These are phyloP conservation scores for Zaprionus lachaisei DNA, from an alignment of 1,140 invertebrate species.

Conservation along the genomic window DNA sequence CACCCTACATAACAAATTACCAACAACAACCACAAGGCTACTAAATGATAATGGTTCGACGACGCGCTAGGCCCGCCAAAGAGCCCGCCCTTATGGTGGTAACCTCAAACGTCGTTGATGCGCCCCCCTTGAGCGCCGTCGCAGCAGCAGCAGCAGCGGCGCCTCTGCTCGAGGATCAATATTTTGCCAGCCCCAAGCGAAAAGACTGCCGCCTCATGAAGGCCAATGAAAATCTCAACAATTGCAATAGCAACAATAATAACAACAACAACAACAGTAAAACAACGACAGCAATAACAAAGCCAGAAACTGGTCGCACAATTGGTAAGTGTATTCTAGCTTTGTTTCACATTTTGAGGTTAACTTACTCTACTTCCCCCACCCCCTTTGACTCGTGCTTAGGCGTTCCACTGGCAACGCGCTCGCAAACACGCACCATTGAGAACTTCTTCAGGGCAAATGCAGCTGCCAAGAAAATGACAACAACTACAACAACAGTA, in stretches of 20 bases:
- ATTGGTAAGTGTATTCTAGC: conserved; percentile 64
- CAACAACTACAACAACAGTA: conserved; percentile 23
- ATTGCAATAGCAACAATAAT: conserved; percentile 45
- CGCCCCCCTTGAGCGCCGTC: conserved; percentile 29
- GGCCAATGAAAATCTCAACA: conserved; percentile 61
- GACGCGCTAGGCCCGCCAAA: conserved; percentile 67
- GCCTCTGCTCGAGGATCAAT: conserved; percentile 77
- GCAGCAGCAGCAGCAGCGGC: conserved; percentile 32
- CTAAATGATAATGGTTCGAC: conserved; percentile 75
- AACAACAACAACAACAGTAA: conserved; percentile 25
- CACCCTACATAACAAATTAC: not conserved
- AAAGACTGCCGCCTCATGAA: conserved; percentile 83
- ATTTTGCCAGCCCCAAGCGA: conserved; percentile 83
- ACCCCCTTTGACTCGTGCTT: not conserved
- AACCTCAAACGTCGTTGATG: conserved; percentile 33
- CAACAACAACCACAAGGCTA: not conserved
- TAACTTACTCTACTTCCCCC: conserved; percentile 44
- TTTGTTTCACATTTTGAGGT: conserved; percentile 55
- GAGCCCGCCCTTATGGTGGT: conserved; percentile 47
- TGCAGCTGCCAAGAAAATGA: conserved; percentile 44
- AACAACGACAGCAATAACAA: conserved; percentile 43
- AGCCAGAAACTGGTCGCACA: conserved; percentile 52
- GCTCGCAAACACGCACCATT: conserved; percentile 79
- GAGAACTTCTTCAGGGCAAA: conserved; percentile 80
- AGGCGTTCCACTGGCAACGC: conserved; percentile 78